phyloP scores from a whole-genome alignment of 2,113 vertebrate genomes.

The Petrocephalus microphthalmus region DNA sequence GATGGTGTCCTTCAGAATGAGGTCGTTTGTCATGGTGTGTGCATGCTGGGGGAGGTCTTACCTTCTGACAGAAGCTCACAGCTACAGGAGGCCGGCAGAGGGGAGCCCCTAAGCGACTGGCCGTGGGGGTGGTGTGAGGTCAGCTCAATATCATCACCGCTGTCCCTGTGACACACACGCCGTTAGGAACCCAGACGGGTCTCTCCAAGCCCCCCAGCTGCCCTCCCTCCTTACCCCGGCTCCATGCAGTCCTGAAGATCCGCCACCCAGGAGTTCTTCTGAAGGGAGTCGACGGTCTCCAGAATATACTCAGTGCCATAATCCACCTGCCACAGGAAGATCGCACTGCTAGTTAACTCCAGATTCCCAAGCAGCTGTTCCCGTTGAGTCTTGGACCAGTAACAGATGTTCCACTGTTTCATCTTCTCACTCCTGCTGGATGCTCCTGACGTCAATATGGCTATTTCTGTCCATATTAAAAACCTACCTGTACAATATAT shows the following conservation, averaged over 20 bases:
- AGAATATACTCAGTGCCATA: constrained; percentile 91
- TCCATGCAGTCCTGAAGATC: constrained; percentile 97
- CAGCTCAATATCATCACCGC: constrained; percentile 84
- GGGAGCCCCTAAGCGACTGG: constrained; percentile 63
- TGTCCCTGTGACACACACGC: constrained; percentile 71
- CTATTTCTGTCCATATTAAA: constrained; percentile 6
- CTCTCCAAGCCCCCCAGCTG: background rate
- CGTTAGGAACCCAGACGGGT: background rate
- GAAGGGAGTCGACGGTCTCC: constrained; percentile 94
- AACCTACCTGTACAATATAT: background rate
- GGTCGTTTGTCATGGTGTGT: background rate
- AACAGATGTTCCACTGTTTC: background rate
- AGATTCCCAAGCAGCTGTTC: background rate
- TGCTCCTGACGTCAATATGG: background rate
- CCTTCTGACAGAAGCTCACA: constrained; percentile 86
- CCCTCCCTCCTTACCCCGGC: constrained; percentile 71
- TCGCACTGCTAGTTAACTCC: constrained; percentile 26
- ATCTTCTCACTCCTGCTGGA: background rate
- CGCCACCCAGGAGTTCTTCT: constrained; percentile 97
- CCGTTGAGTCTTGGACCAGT: constrained; percentile 31
- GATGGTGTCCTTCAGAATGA: background rate
- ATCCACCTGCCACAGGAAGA: constrained; percentile 66
- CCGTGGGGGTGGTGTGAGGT: constrained; percentile 75
- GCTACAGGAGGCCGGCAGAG: constrained; percentile 81
- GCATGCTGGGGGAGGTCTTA: constrained; percentile 42